Conservation (phyloP, 1,140 invertebrate species). For the Calosoma granatense region DNA sequence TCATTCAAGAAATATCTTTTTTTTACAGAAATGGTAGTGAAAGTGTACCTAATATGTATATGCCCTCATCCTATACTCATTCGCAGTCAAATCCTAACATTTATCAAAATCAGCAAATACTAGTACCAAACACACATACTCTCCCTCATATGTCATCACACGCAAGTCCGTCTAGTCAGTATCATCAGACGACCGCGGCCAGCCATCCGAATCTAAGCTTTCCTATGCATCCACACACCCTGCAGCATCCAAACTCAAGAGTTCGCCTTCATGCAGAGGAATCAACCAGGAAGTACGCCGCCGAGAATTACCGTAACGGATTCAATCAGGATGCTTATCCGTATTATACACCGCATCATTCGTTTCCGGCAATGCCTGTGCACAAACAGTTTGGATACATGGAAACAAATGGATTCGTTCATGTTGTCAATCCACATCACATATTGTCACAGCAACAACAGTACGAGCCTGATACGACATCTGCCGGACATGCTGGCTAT, state of each 20-base stretch:
- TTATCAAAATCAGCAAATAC: conserved; percentile 7
- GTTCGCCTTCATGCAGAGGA: neutral
- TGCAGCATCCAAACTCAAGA: conserved; percentile 13
- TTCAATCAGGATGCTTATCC: conserved; percentile 18
- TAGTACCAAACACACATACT: conserved; percentile 12
- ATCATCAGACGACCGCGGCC: neutral
- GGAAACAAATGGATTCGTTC: neutral
- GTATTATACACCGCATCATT: conserved; percentile 15
- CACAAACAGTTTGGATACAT: neutral
- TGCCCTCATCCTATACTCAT: neutral
- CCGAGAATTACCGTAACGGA: conserved; percentile 16
- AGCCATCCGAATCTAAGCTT: conserved; percentile 1
- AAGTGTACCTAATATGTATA: conserved; percentile 19
- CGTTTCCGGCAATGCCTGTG: neutral
- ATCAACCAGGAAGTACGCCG: conserved; percentile 4
- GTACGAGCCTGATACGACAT: conserved; percentile 30
- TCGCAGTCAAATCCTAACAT: conserved; percentile 13
- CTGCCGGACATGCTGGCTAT: conserved; percentile 27
- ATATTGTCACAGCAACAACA: conserved; percentile 29
- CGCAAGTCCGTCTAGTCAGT: conserved; percentile 9
- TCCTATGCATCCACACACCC: conserved; percentile 10
- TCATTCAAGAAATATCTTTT: too few species aligned
- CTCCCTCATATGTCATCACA: conserved; percentile 14
- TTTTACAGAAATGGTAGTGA: conserved; percentile 26
- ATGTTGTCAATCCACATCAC: conserved; percentile 22